Evolutionary conservation across 2,113 vertebrate species (phyloP).

Genomic region (Aegithalos caudatus): DNA sequence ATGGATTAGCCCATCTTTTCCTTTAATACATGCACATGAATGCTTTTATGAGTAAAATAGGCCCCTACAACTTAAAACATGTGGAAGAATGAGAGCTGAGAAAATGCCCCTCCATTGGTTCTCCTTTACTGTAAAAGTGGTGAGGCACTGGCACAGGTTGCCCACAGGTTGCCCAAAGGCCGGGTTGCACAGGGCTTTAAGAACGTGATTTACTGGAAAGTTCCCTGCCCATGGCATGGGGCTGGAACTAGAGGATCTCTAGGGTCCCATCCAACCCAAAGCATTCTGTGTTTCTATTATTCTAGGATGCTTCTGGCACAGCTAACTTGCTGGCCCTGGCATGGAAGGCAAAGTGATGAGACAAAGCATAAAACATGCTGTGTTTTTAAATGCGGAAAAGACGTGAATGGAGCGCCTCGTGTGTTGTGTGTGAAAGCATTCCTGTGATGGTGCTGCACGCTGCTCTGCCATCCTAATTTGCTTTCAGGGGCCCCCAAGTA

Average conservation of each 20-base stretch:
- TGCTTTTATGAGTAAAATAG: background rate
- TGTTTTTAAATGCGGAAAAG: background rate
- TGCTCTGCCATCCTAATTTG: slow-evolving; percentile 40
- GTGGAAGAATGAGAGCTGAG: background rate
- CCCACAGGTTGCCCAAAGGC: background rate
- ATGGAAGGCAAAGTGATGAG: background rate
- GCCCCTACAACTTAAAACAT: background rate
- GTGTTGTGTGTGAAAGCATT: slow-evolving; percentile 11
- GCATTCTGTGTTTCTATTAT: background rate
- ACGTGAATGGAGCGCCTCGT: background rate
- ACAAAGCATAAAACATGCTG: background rate
- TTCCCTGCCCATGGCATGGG: background rate
- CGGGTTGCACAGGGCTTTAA: background rate
- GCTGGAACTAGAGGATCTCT: background rate
- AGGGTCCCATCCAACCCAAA: background rate
- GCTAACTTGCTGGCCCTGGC: background rate
- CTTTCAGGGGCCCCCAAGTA: background rate
- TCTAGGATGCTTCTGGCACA: background rate
- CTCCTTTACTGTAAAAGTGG: background rate
- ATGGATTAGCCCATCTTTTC: background rate
- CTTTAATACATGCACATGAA: background rate
- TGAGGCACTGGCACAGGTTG: background rate
- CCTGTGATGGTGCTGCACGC: slow-evolving; percentile 24
- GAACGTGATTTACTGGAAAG: background rate
- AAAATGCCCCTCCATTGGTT: background rate